Percentiles rank a stretch among this genome's conserved stretches.
Evolutionary conservation across 2,888 invertebrate species (phyloP).

Genomic region (Plebejus melissa): DNA sequence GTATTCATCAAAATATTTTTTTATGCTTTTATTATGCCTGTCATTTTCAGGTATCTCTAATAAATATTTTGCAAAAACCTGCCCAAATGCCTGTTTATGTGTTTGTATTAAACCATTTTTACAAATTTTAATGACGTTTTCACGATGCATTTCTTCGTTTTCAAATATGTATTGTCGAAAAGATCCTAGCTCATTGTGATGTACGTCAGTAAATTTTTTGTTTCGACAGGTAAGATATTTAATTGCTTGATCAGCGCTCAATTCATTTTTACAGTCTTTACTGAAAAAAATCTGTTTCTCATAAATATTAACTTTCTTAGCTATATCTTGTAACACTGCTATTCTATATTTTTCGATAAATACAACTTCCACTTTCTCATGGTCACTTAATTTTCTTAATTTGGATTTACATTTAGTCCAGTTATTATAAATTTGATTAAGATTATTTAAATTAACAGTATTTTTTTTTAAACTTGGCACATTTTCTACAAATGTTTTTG

Average conservation of each 20-base stretch:
- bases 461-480: neutral
- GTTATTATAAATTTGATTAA: neutral
- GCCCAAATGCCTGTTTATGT: neutral
- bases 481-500: neutral
- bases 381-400: neutral
- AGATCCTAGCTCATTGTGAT: slow-evolving; percentile 12
- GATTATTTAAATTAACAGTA: neutral
- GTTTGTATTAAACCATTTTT: slow-evolving; percentile 4
- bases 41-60: slow-evolving; percentile 14
- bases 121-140: slow-evolving; percentile 15
- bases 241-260: slow-evolving; percentile 16
- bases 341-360: slow-evolving; percentile 23
- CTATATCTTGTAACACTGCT: slow-evolving; percentile 16
- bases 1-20: slow-evolving; percentile 26
- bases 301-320: neutral
- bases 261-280: neutral
- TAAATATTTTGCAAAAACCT: neutral
- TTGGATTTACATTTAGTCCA: slow-evolving; percentile 13
- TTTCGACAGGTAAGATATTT: slow-evolving; percentile 18
- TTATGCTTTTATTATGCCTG: neutral
- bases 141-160: slow-evolving; percentile 10
- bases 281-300: slow-evolving; percentile 1
- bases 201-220: neutral
- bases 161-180: slow-evolving; percentile 27
- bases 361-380: neutral